Base-by-base conservation (phyloP, 2,797 vertebrate genomes). In the Typhlichthys eigenmanni region DNA sequence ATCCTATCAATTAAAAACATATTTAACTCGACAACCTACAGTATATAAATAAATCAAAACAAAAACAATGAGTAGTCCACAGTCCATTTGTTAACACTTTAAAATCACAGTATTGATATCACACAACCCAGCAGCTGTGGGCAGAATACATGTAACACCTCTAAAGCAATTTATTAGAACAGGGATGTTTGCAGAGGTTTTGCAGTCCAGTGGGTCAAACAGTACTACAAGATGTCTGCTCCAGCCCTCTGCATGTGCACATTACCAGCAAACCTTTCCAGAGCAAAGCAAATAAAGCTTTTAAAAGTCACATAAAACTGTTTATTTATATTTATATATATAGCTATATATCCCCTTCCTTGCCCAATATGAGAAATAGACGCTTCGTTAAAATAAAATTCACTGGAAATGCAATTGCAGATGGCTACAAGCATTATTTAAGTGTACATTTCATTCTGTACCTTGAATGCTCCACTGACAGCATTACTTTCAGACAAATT, bases 151-250 rank as follows among this genome's bases (percentile, higher is more conserved):
- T 69, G 69, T 81, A 87, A 92, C 90, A 91, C 90, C 85, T 92
- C 91, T 90, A 91, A 85, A 92, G 91, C 87, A 86, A 85, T 91
- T 93, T 92, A 93, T 93, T 91, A 87, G 88, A 92, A 91, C 91
- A 91, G 91, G 91, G 90, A 93, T 88, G 90, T 91, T 90, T 90
- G 87, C 89, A 92, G 82, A 90, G 69, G 60, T 80, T 84, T 82
- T 61, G 81, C 76, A 48, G 82, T 87, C 85, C 86, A 76, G 87
- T 87, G 89, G 90, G 84, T 85, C 87, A 86, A 86, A 80, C 79
- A 82, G 81, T 87, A 81, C 76, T 74, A 89, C 76, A 64, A 84
- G 84, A 80, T 81, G 56, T 81, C 68, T 54, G 80, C 86, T 84
- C 74, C 71, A 85, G 80, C 85, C 79, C 49, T 68, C 83, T 81